phyloP scores from a whole-genome alignment of 2,113 vertebrate species.

The Ciconia stormi region DNA sequence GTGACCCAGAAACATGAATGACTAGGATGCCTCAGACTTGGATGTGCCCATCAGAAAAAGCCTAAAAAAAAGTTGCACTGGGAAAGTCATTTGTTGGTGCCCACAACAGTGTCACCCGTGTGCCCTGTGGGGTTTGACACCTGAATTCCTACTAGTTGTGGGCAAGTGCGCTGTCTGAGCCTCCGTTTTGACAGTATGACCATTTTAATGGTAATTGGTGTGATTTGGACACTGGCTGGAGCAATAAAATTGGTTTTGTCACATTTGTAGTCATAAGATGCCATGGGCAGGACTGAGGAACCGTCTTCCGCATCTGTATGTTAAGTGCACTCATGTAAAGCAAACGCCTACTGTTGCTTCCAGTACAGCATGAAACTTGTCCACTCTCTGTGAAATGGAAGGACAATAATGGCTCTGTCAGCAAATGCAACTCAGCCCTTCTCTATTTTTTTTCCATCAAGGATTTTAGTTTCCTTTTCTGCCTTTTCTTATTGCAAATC shows the following conservation, averaged over 20 bases:
- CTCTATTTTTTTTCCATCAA: background rate
- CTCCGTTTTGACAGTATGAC: background rate
- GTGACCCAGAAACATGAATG: background rate
- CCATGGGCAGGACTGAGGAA: background rate
- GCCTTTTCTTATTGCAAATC: background rate
- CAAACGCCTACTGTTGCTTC: background rate
- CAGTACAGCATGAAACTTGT: background rate
- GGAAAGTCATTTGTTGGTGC: background rate
- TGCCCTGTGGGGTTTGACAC: background rate
- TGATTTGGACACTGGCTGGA: background rate
- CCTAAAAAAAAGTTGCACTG: background rate
- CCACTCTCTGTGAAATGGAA: background rate
- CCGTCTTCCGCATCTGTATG: background rate
- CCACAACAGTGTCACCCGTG: fast-evolving
- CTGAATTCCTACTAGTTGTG: background rate
- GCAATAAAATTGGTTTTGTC: background rate
- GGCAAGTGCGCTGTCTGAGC: background rate
- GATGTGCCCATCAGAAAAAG: background rate
- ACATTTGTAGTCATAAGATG: background rate
- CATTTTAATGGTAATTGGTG: background rate
- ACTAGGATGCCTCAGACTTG: background rate
- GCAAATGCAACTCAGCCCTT: background rate
- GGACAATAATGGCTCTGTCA: background rate
- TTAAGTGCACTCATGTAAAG: background rate
- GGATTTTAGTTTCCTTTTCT: background rate